Evolutionary conservation across 2,888 invertebrate species (phyloP).

Genomic region (Saturnia pavonia): DNA sequence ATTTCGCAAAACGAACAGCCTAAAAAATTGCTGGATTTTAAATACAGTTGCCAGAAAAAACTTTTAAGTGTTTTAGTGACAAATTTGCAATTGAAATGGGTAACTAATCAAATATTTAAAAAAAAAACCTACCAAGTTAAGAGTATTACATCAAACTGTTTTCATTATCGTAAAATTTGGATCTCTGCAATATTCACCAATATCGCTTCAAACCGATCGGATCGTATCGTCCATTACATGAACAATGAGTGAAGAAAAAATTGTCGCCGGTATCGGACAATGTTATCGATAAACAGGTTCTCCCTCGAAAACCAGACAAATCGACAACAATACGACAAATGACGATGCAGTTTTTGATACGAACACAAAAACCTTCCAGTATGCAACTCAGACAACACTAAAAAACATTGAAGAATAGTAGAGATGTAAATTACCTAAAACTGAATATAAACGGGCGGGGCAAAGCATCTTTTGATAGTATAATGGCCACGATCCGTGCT

Average conservation of each 20-base stretch:
- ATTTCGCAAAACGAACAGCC: too few species aligned
- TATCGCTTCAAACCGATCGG: not conserved
- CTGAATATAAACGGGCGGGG: slow-evolving; percentile 21
- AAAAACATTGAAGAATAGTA: slow-evolving; percentile 49
- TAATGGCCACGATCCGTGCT: slow-evolving; percentile 20
- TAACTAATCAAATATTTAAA: too few species aligned
- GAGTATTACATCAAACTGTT: not conserved
- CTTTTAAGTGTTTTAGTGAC: too few species aligned
- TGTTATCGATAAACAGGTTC: slow-evolving; percentile 65
- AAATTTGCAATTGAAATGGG: too few species aligned
- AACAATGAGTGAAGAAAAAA: slow-evolving; percentile 29
- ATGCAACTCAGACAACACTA: slow-evolving; percentile 23
- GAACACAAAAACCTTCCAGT: slow-evolving; percentile 24
- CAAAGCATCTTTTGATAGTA: slow-evolving; percentile 20
- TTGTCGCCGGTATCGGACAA: slow-evolving; percentile 57
- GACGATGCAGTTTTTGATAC: slow-evolving; percentile 54
- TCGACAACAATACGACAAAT: slow-evolving; percentile 53
- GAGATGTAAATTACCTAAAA: slow-evolving; percentile 69
- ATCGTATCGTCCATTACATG: not conserved
- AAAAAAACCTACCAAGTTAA: too few species aligned
- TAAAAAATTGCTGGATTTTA: too few species aligned
- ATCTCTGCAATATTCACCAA: not conserved
- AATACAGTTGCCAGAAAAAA: too few species aligned
- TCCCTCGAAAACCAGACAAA: slow-evolving; percentile 57
- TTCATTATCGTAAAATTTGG: not conserved